A percentile compares a stretch with the other conserved stretches of the same genome.
Conservation (phyloP, 2,113 vertebrate species). For the Anoplopoma fimbria region DNA sequence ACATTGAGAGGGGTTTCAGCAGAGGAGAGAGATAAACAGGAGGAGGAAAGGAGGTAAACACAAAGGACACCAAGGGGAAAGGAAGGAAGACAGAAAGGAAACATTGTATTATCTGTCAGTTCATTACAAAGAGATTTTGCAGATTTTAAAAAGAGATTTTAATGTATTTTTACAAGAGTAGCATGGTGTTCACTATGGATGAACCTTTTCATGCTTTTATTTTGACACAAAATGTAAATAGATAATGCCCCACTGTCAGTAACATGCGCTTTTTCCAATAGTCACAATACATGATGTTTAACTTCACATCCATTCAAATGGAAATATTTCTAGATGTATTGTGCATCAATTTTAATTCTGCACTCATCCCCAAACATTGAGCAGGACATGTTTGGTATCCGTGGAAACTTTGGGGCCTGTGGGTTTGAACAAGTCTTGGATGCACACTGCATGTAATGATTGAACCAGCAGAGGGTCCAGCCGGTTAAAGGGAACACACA, state of each 20-base stretch:
- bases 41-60: background rate
- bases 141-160: background rate
- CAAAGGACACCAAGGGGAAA: background rate
- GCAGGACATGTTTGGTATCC: constrained; percentile 7
- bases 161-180: background rate
- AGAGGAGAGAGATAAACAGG: background rate
- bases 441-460: background rate
- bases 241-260: background rate
- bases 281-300: background rate
- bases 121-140: too few species aligned
- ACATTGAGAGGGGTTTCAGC: background rate
- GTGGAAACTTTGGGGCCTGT: constrained; percentile 30
- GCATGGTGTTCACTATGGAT: background rate
- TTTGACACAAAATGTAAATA: background rate
- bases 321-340: background rate
- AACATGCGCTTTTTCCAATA: background rate
- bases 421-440: constrained; percentile 8
- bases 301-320: background rate
- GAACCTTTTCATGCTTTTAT: background rate
- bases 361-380: background rate
- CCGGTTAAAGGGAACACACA: background rate
- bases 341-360: background rate
- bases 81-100: background rate
- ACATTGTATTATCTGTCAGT: background rate
- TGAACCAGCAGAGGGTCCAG: background rate